Percentiles rank a stretch among this genome's conserved stretches.
Conservation (phyloP, 2,888 invertebrate species). For the Lithophane leautieri region DNA sequence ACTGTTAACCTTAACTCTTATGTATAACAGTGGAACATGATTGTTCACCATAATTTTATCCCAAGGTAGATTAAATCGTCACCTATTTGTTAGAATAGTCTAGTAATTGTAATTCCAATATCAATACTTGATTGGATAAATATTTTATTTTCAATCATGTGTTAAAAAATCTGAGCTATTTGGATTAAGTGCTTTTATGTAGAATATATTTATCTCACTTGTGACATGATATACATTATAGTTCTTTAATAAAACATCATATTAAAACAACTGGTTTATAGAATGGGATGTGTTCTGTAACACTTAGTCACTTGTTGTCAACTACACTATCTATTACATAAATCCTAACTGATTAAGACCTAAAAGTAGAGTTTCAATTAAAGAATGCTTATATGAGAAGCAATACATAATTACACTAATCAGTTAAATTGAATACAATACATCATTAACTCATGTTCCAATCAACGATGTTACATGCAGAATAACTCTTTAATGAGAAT, state of each 20-base stretch:
- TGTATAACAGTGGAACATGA: conserved; percentile 71
- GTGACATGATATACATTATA: conserved; percentile 56
- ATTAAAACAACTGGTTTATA: conserved; percentile 50
- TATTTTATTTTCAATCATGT: conserved; percentile 22
- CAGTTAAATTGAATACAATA: conserved; percentile 77
- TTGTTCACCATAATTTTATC: conserved; percentile 68
- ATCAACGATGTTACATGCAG: conserved; percentile 75
- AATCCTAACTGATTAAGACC: conserved; percentile 69
- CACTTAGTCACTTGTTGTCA: conserved; percentile 50
- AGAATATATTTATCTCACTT: conserved; percentile 54
- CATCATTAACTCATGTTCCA: conserved; percentile 73
- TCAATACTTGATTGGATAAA: conserved; percentile 60
- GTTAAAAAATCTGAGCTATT: conserved; percentile 41
- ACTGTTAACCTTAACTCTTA: conserved; percentile 71
- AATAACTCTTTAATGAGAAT: conserved; percentile 74
- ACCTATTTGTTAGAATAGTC: conserved; percentile 72
- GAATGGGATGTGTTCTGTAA: conserved; percentile 45
- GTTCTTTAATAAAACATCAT: conserved; percentile 42
- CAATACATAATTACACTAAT: conserved; percentile 79
- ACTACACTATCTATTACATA: conserved; percentile 63
- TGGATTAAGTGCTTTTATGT: conserved; percentile 44
- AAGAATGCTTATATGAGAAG: conserved; percentile 76
- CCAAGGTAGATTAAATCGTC: conserved; percentile 76
- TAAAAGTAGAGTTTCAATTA: conserved; percentile 72
- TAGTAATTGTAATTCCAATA: conserved; percentile 72